A percentile compares a stretch with the other conserved stretches of the same genome.
Conservation (phyloP, 2,888 invertebrate genomes). For the Eudasyphora cyanicolor region DNA sequence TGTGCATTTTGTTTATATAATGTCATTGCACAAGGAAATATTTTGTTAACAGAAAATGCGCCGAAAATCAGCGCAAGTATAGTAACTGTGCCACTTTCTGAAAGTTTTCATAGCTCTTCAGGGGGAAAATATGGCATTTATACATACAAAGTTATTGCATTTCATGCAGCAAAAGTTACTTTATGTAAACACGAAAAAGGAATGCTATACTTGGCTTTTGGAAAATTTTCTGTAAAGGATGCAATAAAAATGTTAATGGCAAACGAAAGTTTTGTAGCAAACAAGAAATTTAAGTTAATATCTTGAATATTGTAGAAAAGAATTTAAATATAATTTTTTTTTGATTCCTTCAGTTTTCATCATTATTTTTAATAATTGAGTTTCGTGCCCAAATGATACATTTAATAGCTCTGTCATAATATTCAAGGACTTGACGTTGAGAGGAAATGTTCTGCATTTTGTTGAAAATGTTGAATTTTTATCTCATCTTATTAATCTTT, state of each 20-base stretch:
- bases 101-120: neutral
- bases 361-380: neutral
- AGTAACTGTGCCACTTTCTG: conserved; percentile 5
- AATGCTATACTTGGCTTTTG: neutral
- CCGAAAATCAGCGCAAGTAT: conserved; percentile 9
- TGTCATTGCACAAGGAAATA: conserved; percentile 39
- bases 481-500: conserved; percentile 59
- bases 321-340: neutral
- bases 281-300: neutral
- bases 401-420: conserved; percentile 18
- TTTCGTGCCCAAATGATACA: neutral
- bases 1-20: conserved; percentile 62
- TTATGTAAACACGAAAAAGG: neutral
- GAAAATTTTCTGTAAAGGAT: neutral
- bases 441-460: neutral
- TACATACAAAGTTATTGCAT: neutral
- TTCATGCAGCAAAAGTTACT: neutral
- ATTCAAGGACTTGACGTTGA: neutral
- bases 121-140: neutral
- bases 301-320: neutral
- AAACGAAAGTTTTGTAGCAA: neutral
- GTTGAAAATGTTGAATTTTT: conserved; percentile 33
- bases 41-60: conserved; percentile 6
- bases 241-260: conserved; percentile 21
- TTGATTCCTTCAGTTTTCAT: neutral